phyloP scores from a whole-genome alignment of 1,140 invertebrate species.

The Drosophila simulans region DNA sequence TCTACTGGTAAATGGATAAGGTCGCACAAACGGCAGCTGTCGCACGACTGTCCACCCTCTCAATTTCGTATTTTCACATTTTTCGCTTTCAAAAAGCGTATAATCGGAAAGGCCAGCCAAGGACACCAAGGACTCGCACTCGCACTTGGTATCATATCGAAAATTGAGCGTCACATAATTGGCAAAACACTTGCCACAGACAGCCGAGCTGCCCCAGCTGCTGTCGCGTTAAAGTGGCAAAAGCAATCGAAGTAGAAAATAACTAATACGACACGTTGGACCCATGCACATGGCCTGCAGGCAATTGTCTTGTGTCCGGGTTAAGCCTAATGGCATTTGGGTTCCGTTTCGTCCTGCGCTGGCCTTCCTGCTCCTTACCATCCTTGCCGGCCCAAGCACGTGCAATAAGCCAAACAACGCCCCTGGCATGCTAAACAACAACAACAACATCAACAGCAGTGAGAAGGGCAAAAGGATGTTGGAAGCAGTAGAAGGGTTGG shows the following conservation, averaged over 20 bases:
- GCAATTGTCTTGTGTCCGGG: conserved; percentile 76
- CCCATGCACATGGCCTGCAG: conserved; percentile 73
- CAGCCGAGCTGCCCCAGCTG: conserved; percentile 29
- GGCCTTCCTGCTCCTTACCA: conserved; percentile 3
- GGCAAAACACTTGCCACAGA: conserved; percentile 67
- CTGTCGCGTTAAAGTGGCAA: conserved; percentile 80
- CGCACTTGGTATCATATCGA: conserved; percentile 61
- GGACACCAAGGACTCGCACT: neutral
- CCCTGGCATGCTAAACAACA: conserved; percentile 78
- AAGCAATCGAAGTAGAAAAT: conserved; percentile 83
- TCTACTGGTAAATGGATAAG: conserved; percentile 8
- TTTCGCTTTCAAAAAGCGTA: conserved; percentile 21
- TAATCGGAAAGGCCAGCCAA: conserved; percentile 2
- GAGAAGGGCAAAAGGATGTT: conserved; percentile 12
- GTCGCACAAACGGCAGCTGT: conserved; percentile 3
- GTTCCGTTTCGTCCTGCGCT: conserved; percentile 9
- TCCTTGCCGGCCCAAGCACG: conserved; percentile 61
- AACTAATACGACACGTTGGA: conserved; percentile 82
- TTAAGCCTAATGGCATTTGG: conserved; percentile 79
- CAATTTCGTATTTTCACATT: neutral
- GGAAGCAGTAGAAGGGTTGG: conserved; percentile 57
- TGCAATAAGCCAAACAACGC: conserved; percentile 83
- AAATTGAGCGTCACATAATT: conserved; percentile 77
- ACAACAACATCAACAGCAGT: conserved; percentile 4
- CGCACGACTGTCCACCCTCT: neutral